phyloP scores from a whole-genome alignment of 2,113 vertebrate genomes.

The Atlantisia rogersi region DNA sequence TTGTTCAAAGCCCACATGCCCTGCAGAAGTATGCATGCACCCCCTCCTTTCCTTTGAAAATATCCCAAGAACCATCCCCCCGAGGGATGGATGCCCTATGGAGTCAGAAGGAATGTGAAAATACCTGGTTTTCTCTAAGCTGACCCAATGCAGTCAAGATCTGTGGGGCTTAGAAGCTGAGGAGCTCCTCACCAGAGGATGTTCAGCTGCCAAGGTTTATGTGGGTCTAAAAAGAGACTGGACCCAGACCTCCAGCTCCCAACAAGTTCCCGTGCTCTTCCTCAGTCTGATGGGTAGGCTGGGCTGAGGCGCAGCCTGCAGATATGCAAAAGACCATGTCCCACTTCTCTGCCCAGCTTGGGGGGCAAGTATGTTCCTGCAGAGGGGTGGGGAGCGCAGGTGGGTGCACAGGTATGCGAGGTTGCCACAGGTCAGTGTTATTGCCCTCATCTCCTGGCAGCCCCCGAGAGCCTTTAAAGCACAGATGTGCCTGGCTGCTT shows the following conservation, averaged over 20 bases:
- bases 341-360: not conserved
- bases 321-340: not conserved
- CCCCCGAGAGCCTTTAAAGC: not conserved
- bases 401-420: accelerated
- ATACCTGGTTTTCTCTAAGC: not conserved
- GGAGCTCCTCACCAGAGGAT: not conserved
- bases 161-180: not conserved
- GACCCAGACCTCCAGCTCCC: not conserved
- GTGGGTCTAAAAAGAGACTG: not conserved
- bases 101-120: not conserved
- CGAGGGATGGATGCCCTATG: not conserved
- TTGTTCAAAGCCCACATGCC: not conserved
- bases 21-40: not conserved
- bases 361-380: accelerated
- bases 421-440: not conserved
- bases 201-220: not conserved
- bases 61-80: not conserved
- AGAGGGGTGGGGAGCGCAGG: not conserved
- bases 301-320: not conserved
- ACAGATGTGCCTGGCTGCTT: not conserved
- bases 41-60: constrained; percentile 1
- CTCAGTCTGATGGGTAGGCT: not conserved
- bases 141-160: not conserved
- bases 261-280: accelerated
- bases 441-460: not conserved